Base-by-base conservation (phyloP, 2,888 invertebrate genomes). In the Hydraecia micacea region DNA sequence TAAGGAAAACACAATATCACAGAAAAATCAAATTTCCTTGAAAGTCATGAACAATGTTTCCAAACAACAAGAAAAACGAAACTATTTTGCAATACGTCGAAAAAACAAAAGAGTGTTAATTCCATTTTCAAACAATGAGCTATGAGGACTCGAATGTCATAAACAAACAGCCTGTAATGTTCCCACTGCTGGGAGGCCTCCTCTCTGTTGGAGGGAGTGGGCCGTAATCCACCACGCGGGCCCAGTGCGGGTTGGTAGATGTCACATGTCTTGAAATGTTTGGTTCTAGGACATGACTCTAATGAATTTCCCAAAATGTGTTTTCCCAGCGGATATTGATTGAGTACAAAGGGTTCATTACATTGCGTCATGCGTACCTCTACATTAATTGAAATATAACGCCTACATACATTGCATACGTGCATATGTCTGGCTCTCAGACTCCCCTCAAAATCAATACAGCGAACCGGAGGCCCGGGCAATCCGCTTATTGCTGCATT, bases 371-470 rank as follows among this genome's bases (percentile, higher is more conserved):
- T 63, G 60, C 60, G 36, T 70, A 52, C n/a, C n/a, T n/a, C n/a
- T n/a, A n/a, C 39, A 36, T 39, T 70, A 21, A 84, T 79, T 52
- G 63, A 83, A 52, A 79, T 76, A 42, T 55, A n/a, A 32, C 49
- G 11, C 36, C 42, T 69, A 68, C 39, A 2, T 25, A 55, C 2
- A 63, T 15, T 79, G 46, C 49, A 36, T 84, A 18, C n/a, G n/a
- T 73, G 7, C 18, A 18, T 25, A 18, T 52, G 67, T 80, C 68
- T 80, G 68, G 60, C 62, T 21, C 68, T n/a, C 79, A 63, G 67
- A 21, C 66, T 81, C 58, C 69, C 73, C 63, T 65, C 18, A 42
- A 85, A 82, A 85, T 82, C 82, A 67, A 82, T 83, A 76, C 86
- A 86, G 68, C 75, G 79, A 15, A n/a, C 62, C 42, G 11, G 36